Conservation (phyloP, 1,140 invertebrate genomes). For the Choristoneura fumiferana region DNA sequence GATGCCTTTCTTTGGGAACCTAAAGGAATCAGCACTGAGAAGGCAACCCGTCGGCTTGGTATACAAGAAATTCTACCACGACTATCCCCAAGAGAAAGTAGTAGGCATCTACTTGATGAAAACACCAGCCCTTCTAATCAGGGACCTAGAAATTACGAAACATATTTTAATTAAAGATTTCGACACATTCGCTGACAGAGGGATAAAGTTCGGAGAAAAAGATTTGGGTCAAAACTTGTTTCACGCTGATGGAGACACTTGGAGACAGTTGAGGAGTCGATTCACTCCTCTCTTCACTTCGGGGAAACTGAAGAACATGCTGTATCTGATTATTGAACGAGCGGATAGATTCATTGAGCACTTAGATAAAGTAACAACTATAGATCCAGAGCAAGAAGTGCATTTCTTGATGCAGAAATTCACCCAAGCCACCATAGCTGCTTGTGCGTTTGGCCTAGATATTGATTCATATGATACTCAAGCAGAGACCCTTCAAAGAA, state of each 20-base stretch:
- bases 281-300: conserved; percentile 80
- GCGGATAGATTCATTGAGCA: conserved; percentile 48
- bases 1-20: conserved; percentile 35
- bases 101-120: conserved; percentile 55
- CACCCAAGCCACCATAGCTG: conserved; percentile 72
- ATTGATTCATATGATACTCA: conserved; percentile 50
- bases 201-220: conserved; percentile 69
- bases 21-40: conserved; percentile 30
- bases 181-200: conserved; percentile 73
- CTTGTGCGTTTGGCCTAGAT: conserved; percentile 79
- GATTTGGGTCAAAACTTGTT: conserved; percentile 71
- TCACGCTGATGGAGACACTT: conserved; percentile 70
- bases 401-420: conserved; percentile 63
- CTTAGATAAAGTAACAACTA: conserved; percentile 29
- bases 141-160: conserved; percentile 81
- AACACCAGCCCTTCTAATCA: conserved; percentile 72
- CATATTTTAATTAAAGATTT: conserved; percentile 81
- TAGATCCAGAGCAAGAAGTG: conserved; percentile 50
- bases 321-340: conserved; percentile 54
- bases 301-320: conserved; percentile 80
- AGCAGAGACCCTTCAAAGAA: conserved; percentile 28
- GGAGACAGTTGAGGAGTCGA: conserved; percentile 77
- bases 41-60: conserved; percentile 27
- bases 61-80: conserved; percentile 35
- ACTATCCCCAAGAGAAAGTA: conserved; percentile 43